These are phyloP conservation scores for Herpetotheres cachinnans DNA, from an alignment of 2,113 vertebrate species.

Conservation along the genomic window DNA sequence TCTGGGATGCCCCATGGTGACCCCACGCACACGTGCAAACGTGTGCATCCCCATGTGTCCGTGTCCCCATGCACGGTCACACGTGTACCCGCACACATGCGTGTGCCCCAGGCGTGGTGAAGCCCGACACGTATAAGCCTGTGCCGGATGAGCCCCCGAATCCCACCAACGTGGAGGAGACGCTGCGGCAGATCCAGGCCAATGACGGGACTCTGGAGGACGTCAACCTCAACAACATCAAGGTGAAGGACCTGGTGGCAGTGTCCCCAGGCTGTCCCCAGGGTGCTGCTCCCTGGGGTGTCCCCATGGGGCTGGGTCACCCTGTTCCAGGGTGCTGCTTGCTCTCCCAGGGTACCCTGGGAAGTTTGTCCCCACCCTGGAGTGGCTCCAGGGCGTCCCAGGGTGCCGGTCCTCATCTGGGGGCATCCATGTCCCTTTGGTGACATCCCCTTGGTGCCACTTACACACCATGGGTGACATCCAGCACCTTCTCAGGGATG, in stretches of 20 bases:
- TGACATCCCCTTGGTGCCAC: not conserved
- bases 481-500: not conserved
- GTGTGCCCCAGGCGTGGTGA: slow-evolving; percentile 86
- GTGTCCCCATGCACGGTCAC: not conserved
- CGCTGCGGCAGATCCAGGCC: slow-evolving; percentile 81
- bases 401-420: not conserved
- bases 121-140: slow-evolving; percentile 88
- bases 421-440: not conserved
- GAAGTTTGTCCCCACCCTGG: no score
- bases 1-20: accelerated
- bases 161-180: slow-evolving; percentile 89
- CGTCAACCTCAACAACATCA: slow-evolving; percentile 97
- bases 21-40: accelerated
- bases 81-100: accelerated
- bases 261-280: not conserved
- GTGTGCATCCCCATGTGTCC: accelerated
- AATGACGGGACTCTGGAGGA: slow-evolving; percentile 84
- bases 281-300: not conserved
- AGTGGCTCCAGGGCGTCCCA: not conserved
- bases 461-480: not conserved
- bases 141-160: slow-evolving; percentile 93
- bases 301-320: not conserved
- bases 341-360: not conserved
- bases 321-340: not conserved
- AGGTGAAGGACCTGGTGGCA: slow-evolving; percentile 65